Conservation (phyloP, 2,797 vertebrate species). For the Poecilia gillii region DNA sequence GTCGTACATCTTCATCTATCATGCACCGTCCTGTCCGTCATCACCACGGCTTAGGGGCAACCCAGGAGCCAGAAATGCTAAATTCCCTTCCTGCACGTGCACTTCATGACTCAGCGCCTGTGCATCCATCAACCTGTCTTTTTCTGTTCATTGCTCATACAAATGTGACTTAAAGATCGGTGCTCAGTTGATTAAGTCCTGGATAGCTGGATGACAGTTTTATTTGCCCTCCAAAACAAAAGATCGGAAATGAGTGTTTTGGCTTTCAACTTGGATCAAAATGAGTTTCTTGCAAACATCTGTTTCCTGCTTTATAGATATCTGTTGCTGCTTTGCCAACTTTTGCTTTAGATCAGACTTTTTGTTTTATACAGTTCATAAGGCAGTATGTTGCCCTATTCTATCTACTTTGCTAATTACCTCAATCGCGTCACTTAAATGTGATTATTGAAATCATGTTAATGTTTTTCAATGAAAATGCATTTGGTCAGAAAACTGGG, state of each 20-base stretch:
- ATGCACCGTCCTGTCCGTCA: constrained; percentile 71
- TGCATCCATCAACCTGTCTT: constrained; percentile 74
- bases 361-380: constrained; percentile 47
- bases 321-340: constrained; percentile 33
- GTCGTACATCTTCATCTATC: constrained; percentile 83
- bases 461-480: constrained; percentile 53
- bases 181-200: constrained; percentile 16
- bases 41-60: constrained; percentile 55
- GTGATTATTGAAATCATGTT: constrained; percentile 53
- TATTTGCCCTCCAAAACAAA: constrained; percentile 30
- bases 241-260: constrained; percentile 30
- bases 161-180: constrained; percentile 39
- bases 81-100: constrained; percentile 52
- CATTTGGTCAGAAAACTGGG: constrained; percentile 39
- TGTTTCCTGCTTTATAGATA: constrained; percentile 38
- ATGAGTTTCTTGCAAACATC: constrained; percentile 44
- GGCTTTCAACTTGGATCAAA: constrained; percentile 32
- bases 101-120: constrained; percentile 61
- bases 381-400: constrained; percentile 57
- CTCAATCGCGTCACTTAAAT: constrained; percentile 65
- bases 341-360: constrained; percentile 59
- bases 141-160: constrained; percentile 30
- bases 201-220: constrained; percentile 31
- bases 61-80: constrained; percentile 56
- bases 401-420: constrained; percentile 66